Conservation (phyloP, 2,888 invertebrate genomes). For the Ectemnius lituratus region DNA sequence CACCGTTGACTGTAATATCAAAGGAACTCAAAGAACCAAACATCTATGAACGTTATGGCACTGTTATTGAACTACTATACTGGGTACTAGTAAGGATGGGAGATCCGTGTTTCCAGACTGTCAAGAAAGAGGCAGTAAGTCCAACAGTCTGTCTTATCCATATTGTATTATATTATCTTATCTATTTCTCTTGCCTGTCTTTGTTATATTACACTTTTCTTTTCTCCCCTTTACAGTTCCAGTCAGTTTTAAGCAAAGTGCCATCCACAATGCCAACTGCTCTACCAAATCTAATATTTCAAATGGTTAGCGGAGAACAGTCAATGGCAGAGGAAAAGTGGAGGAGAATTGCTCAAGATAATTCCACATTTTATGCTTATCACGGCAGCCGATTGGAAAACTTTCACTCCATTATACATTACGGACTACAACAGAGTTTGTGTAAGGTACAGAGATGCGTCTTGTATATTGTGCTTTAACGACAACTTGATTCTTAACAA, state of each 20-base stretch:
- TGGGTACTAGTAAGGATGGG: slow-evolving; percentile 83
- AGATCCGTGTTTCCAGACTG: slow-evolving; percentile 81
- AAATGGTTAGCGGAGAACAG: slow-evolving; percentile 81
- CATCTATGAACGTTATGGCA: slow-evolving; percentile 76
- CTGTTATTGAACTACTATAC: slow-evolving; percentile 83
- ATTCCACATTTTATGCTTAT: slow-evolving; percentile 84
- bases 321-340: slow-evolving; percentile 82
- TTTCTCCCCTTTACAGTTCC: slow-evolving; percentile 76
- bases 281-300: slow-evolving; percentile 84
- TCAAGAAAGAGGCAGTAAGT: slow-evolving; percentile 80
- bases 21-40: slow-evolving; percentile 78
- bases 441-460: slow-evolving; percentile 79
- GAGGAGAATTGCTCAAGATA: slow-evolving; percentile 80
- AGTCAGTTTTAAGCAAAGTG: slow-evolving; percentile 79
- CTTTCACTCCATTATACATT: slow-evolving; percentile 88
- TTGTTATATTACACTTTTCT: no score
- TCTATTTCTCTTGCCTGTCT: not conserved
- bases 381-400: slow-evolving; percentile 90
- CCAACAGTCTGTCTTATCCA: not conserved
- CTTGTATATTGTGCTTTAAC: no score
- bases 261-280: slow-evolving; percentile 77
- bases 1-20: slow-evolving; percentile 80
- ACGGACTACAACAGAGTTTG: slow-evolving; percentile 87
- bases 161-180: not conserved
- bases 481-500: not conserved